A percentile compares a stretch with the other conserved stretches of the same genome.
phyloP scores from a whole-genome alignment of 2,113 vertebrate genomes.

The Nestor notabilis region DNA sequence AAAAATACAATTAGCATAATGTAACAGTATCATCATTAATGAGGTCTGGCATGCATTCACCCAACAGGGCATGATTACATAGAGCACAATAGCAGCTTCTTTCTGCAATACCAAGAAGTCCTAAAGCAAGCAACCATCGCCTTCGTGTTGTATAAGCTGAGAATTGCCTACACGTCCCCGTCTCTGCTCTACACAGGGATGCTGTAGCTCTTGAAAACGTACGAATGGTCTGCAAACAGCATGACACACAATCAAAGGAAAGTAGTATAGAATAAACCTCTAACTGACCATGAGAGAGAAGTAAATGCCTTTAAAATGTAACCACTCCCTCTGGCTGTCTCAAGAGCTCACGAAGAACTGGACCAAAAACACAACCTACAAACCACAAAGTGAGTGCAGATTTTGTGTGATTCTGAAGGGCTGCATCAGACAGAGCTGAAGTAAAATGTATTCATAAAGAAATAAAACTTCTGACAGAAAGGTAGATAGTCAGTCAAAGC shows the following conservation, averaged over 20 bases:
- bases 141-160: background rate
- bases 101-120: background rate
- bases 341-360: background rate
- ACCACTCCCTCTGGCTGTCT: background rate
- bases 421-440: background rate
- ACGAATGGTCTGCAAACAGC: background rate
- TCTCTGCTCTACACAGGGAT: background rate
- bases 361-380: background rate
- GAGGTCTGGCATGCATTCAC: conserved; percentile 27
- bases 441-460: background rate
- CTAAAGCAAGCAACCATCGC: background rate
- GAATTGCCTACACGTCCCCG: background rate
- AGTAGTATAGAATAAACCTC: background rate
- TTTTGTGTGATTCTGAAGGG: background rate
- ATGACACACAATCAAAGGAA: background rate
- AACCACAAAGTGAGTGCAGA: background rate
- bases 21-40: conserved; percentile 19
- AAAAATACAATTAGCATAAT: conserved; percentile 44
- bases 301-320: background rate
- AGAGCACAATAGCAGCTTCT: conserved; percentile 10
- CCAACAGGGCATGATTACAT: background rate
- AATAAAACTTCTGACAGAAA: background rate
- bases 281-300: background rate
- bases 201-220: background rate
- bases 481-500: background rate